phyloP scores from a whole-genome alignment of 1,140 invertebrate genomes.

The Leptopilina boulardi region DNA sequence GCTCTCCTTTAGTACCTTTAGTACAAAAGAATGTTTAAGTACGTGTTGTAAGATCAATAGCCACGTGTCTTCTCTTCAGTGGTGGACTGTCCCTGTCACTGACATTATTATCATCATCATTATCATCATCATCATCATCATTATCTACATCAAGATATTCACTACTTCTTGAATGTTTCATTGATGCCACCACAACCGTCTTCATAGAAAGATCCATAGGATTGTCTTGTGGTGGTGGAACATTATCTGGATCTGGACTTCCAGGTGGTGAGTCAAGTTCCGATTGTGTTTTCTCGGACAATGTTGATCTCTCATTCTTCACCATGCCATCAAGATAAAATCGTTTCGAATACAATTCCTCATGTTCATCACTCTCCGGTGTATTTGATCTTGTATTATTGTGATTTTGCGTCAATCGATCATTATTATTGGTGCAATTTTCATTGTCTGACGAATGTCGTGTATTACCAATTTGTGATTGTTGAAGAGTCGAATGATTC shows the following conservation, averaged over 20 bases:
- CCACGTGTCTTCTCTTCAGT: slow-evolving; percentile 78
- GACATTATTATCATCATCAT: slow-evolving; percentile 76
- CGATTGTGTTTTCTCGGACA: slow-evolving; percentile 59
- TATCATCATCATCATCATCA: slow-evolving; percentile 70
- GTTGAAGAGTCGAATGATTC: slow-evolving; percentile 7
- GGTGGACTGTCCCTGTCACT: slow-evolving; percentile 77
- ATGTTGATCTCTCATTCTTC: slow-evolving; percentile 79
- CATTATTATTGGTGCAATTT: slow-evolving; percentile 76
- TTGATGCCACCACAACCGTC: slow-evolving; percentile 72
- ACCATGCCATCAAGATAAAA: slow-evolving; percentile 83
- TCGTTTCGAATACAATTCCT: slow-evolving; percentile 79
- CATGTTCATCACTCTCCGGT: slow-evolving; percentile 56
- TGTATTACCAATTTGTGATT: slow-evolving; percentile 70
- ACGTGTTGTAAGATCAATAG: slow-evolving; percentile 81
- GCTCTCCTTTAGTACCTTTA: background rate
- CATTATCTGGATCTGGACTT: slow-evolving; percentile 42
- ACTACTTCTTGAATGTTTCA: slow-evolving; percentile 71
- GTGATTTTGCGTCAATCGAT: slow-evolving; percentile 75
- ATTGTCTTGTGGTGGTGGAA: slow-evolving; percentile 62
- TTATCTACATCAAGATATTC: slow-evolving; percentile 69
- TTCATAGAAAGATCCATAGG: slow-evolving; percentile 80
- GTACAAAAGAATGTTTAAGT: slow-evolving; percentile 53
- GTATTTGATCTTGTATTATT: slow-evolving; percentile 51
- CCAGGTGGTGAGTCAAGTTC: slow-evolving; percentile 58
- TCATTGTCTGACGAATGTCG: background rate